phyloP scores from a whole-genome alignment of 2,888 invertebrate genomes.

The Tipula lateralis region DNA sequence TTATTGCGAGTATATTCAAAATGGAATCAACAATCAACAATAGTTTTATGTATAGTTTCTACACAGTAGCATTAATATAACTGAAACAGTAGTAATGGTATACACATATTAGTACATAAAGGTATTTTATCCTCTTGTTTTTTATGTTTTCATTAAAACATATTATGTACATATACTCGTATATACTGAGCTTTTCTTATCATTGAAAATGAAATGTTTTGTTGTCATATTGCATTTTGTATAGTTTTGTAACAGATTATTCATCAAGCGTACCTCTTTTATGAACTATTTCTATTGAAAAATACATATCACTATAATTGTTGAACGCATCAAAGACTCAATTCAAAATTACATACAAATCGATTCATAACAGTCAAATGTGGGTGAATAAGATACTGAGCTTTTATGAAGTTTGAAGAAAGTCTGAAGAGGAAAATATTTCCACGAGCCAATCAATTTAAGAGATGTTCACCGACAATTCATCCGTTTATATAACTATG shows the following conservation, averaged over 20 bases:
- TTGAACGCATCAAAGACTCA: not conserved
- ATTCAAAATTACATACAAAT: not conserved
- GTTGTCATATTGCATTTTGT: not conserved
- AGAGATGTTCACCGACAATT: too few relatives aligned
- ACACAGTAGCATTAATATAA: not conserved
- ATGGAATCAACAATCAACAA: not conserved
- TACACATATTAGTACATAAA: not conserved
- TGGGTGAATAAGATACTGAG: too few relatives aligned
- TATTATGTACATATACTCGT: not conserved
- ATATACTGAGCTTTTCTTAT: not conserved
- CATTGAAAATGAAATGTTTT: not conserved
- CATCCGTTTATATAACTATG: too few relatives aligned
- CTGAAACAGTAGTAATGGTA: too few relatives aligned
- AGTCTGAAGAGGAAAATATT: too few relatives aligned
- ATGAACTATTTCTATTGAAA: not conserved
- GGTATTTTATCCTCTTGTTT: not conserved
- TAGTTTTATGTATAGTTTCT: not conserved
- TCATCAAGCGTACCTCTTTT: not conserved
- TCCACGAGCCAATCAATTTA: too few relatives aligned
- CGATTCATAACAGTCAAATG: not conserved
- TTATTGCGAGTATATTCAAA: too few relatives aligned
- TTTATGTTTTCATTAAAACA: not conserved
- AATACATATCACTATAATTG: not conserved
- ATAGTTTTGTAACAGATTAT: not conserved
- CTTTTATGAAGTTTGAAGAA: too few relatives aligned